A percentile compares a stretch with the other conserved stretches of the same genome.
phyloP scores from a whole-genome alignment of 2,888 invertebrate genomes.

The Pyrocoelia pectoralis region DNA sequence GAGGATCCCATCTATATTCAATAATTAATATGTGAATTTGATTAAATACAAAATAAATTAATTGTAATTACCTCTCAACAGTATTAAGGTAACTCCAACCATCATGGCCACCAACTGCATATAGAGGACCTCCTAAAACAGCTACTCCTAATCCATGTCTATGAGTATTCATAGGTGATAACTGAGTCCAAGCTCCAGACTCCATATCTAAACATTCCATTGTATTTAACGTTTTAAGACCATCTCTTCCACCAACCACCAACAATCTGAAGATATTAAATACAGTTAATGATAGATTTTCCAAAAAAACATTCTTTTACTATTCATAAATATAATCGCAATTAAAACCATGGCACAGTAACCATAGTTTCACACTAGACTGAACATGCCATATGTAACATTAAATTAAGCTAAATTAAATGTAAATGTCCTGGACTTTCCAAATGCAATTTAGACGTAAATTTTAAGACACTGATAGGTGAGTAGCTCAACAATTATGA shows the following conservation, averaged over 20 bases:
- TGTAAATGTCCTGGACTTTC: too few relatives aligned
- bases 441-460: too few relatives aligned
- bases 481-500: too few relatives aligned
- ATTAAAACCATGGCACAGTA: too few relatives aligned
- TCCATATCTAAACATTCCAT: constrained; percentile 90
- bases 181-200: constrained; percentile 78
- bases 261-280: constrained; percentile 62
- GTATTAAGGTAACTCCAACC: constrained; percentile 95
- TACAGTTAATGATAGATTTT: too few relatives aligned
- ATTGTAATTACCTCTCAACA: constrained; percentile 72
- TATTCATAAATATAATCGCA: too few relatives aligned
- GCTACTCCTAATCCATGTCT: constrained; percentile 84
- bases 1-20: constrained; percentile 80
- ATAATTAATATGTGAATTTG: neutral
- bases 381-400: too few relatives aligned
- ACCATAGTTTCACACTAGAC: too few relatives aligned
- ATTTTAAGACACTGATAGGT: too few relatives aligned
- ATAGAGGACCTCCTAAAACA: constrained; percentile 82
- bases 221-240: constrained; percentile 91
- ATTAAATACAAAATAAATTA: neutral
- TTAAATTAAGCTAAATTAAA: too few relatives aligned
- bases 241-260: constrained; percentile 91
- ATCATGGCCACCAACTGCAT: constrained; percentile 96
- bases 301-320: too few relatives aligned
- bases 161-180: constrained; percentile 91